Evolutionary conservation across 2,113 vertebrate genomes (phyloP), one percentile per base, ranked within the genome.

Genomic region (Phaetusa simplex): DNA sequence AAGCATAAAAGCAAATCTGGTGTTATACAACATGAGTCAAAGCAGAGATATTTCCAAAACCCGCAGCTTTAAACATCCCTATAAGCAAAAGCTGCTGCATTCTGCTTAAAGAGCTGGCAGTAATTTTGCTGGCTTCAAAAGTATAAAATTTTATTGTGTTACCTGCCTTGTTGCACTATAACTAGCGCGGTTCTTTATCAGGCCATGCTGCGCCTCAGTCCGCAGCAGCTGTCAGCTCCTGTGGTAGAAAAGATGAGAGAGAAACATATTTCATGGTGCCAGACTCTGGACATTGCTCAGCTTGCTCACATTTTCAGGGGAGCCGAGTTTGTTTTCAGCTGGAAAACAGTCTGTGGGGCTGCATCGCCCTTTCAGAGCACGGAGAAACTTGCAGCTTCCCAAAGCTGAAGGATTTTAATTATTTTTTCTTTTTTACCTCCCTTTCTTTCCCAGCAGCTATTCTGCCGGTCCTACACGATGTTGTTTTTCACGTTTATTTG

Each of bases 71-170:
- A 81, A 96, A 74, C 77, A 85, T 72, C 23, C 64, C 36, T 90
- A 43, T 88, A 83, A 97, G 55, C 50, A 87, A 94, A 94, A 84
- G 85, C 59, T 92, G 67, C 81, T 90, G 49, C 21, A 26, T 34
- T 86, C 29, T 72, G 53, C 72, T 64, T 65, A 71, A 93, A 91
- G 76, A 58, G 32, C 74, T 85, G 82, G 32, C 77, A 89, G 70
- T 81, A 74, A 78, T n/a, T 45, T 5, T 89, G 61, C 45, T 6
- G 15, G 62, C 70, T 94, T 95, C 65, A 82, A 36, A 93, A 61
- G 47, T 40, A 40, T 64, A 70, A 47, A 27, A 16, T 88, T 64
- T 89, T 77, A 49, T 40, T 84, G 27, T 82, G 26, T 87, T 85
- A 78, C 87, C 73, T 96, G 76, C 62, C 61, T 97, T 76, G 36